These are phyloP conservation scores for Ditula angustiorana DNA, from an alignment of 2,888 invertebrate genomes.

Conservation along the genomic window DNA sequence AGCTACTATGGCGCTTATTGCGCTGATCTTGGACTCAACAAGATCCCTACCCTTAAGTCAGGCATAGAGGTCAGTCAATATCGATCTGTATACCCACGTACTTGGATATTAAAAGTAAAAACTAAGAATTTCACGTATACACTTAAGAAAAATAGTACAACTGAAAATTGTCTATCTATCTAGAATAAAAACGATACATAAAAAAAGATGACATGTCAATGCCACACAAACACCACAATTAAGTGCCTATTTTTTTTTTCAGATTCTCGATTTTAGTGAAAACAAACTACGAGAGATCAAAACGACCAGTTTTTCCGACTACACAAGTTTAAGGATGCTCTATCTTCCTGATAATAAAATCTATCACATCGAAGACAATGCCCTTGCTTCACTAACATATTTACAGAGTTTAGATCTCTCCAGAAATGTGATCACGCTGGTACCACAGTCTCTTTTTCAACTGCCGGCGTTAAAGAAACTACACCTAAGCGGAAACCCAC, in stretches of 20 bases:
- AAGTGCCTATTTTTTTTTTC: conserved; percentile 50
- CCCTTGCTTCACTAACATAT: conserved; percentile 76
- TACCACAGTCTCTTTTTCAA: conserved; percentile 82
- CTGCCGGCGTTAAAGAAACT: conserved; percentile 87
- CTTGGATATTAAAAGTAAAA: no score
- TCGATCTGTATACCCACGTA: no score
- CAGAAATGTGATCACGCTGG: conserved; percentile 78
- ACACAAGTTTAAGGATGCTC: conserved; percentile 81
- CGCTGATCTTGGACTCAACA: conserved; percentile 71
- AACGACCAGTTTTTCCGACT: conserved; percentile 78
- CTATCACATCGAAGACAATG: conserved; percentile 80
- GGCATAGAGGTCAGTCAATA: conserved; percentile 80
- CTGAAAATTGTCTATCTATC: no score
- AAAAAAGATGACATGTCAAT: no score
- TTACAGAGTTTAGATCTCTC: conserved; percentile 85
- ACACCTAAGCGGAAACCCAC: conserved; percentile 83
- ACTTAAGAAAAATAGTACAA: no score
- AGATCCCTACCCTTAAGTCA: conserved; percentile 79
- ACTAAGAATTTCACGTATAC: no score
- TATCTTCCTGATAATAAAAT: conserved; percentile 87
- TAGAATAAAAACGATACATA: no score
- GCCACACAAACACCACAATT: no score
- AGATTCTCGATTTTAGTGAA: conserved; percentile 86
- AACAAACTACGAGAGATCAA: conserved; percentile 83
- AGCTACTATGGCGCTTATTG: conserved; percentile 86